Conservation (phyloP, 1,140 invertebrate genomes). For the Zaprionus vittiger region DNA sequence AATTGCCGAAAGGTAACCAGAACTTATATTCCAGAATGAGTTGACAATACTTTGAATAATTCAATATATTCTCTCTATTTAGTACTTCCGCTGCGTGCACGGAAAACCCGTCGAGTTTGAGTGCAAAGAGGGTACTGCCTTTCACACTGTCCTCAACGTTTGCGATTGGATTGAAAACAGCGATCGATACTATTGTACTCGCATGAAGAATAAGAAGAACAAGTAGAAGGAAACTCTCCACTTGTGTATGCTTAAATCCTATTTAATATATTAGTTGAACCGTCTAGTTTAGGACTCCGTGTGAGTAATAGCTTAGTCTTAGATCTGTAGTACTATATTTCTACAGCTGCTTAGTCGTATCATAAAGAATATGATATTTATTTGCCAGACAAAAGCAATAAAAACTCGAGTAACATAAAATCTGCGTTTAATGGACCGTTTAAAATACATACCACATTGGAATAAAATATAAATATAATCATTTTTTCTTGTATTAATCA, state of each 20-base stretch:
- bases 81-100: slow-evolving; percentile 93
- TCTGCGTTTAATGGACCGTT: slow-evolving; percentile 49
- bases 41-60: background rate
- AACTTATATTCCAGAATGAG: background rate
- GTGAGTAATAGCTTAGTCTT: slow-evolving; percentile 25
- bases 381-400: slow-evolving; percentile 64
- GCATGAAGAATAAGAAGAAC: slow-evolving; percentile 56
- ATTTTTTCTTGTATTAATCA: background rate
- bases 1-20: slow-evolving; percentile 85
- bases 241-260: slow-evolving; percentile 26
- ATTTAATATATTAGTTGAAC: slow-evolving; percentile 32
- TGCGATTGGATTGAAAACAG: slow-evolving; percentile 93
- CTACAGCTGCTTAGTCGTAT: slow-evolving; percentile 10
- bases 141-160: slow-evolving; percentile 88
- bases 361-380: slow-evolving; percentile 41
- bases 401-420: slow-evolving; percentile 49
- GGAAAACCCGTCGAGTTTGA: slow-evolving; percentile 89
- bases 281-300: slow-evolving; percentile 14
- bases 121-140: slow-evolving; percentile 90
- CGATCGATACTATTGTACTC: slow-evolving; percentile 85
- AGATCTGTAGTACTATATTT: slow-evolving; percentile 33
- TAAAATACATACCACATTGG: slow-evolving; percentile 1
- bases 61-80: slow-evolving; percentile 9
- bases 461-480: slow-evolving; percentile 1
- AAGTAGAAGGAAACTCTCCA: slow-evolving; percentile 20